Conservation (phyloP, 2,113 vertebrate genomes). For the Nettapus auritus region DNA sequence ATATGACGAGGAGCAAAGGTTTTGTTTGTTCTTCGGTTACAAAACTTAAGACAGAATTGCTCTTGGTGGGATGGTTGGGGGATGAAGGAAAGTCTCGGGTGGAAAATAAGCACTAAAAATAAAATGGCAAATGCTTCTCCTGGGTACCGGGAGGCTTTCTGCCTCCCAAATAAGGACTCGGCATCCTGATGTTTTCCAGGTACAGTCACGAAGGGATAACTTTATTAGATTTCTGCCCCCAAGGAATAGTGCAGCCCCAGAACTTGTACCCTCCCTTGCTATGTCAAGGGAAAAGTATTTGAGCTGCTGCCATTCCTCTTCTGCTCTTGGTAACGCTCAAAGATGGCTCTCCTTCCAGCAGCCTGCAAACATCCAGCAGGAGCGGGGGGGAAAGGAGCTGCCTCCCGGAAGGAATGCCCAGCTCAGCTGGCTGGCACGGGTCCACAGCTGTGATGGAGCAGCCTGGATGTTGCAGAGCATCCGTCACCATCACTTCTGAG, state of each 20-base stretch:
- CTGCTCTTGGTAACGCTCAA: not conserved
- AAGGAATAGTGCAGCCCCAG: not conserved
- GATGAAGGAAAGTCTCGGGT: not conserved
- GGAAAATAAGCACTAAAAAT: not conserved
- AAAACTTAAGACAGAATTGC: not conserved
- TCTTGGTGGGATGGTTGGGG: not conserved
- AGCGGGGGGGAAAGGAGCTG: not conserved
- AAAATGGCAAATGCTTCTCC: not conserved
- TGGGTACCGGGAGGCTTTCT: not conserved
- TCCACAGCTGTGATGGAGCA: not conserved
- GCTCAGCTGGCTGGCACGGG: not conserved
- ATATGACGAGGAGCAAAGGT: conserved; percentile 12
- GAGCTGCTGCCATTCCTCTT: not conserved
- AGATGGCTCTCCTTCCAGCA: not conserved
- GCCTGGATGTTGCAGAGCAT: not conserved
- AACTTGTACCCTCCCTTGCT: not conserved
- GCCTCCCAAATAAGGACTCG: not conserved
- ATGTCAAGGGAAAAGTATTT: not conserved
- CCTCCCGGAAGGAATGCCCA: not conserved
- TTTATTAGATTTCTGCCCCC: not conserved
- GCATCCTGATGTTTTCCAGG: not conserved
- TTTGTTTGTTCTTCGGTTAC: conserved; percentile 23
- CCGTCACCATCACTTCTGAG: not conserved
- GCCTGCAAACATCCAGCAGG: not conserved
- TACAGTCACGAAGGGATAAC: not conserved